Evolutionary conservation across 2,888 invertebrate species (phyloP).

Genomic region (Caenorhabditis virilis): DNA sequence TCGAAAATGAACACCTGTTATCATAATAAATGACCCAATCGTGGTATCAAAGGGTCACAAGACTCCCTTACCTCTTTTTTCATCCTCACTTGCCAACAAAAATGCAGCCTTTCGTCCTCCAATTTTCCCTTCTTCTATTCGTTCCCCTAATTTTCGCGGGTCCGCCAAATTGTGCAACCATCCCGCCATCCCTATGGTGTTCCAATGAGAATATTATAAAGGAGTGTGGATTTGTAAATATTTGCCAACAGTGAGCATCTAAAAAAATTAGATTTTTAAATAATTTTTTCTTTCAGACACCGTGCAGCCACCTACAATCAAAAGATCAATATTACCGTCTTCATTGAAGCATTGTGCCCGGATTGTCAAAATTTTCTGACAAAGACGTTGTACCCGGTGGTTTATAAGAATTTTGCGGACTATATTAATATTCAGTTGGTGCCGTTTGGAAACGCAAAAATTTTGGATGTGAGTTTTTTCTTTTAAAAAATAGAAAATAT

Average conservation of each 20-base stretch:
- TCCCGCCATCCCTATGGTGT: constrained; percentile 57
- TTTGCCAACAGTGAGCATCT: constrained; percentile 39
- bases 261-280: constrained; percentile 3
- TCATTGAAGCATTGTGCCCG: constrained; percentile 57
- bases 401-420: constrained; percentile 52
- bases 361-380: constrained; percentile 61
- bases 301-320: constrained; percentile 37
- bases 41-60: no score
- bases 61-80: no score
- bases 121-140: constrained; percentile 10
- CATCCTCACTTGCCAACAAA: no score
- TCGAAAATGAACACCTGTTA: no score
- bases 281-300: constrained; percentile 13
- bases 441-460: constrained; percentile 65
- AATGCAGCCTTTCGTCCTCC: no score
- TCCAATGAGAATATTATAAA: constrained; percentile 42
- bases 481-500: not conserved
- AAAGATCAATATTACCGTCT: constrained; percentile 52
- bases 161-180: constrained; percentile 32
- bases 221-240: constrained; percentile 45
- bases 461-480: constrained; percentile 5
- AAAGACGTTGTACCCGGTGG: constrained; percentile 48
- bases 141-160: constrained; percentile 8
- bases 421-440: constrained; percentile 63
- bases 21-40: no score